These are phyloP conservation scores for Drosophila ogumai DNA, from an alignment of 1,140 invertebrate genomes.

Conservation along the genomic window DNA sequence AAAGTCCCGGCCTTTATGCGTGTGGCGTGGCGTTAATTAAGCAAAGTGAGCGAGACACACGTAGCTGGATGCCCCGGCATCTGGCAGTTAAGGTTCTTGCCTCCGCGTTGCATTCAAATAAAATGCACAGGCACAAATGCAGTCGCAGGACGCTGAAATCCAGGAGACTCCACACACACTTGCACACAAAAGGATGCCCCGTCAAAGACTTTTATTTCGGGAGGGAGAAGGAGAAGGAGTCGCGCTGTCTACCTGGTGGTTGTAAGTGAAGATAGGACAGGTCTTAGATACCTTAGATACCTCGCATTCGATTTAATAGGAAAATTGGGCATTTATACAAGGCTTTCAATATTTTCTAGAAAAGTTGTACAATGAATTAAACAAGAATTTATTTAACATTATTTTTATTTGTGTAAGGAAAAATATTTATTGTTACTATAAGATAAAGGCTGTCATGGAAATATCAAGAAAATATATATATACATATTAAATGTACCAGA, in stretches of 20 bases:
- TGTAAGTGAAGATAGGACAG: neutral
- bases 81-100: conserved; percentile 21
- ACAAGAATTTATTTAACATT: too few relatives aligned
- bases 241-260: conserved; percentile 42
- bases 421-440: too few relatives aligned
- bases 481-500: too few relatives aligned
- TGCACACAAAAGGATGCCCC: conserved; percentile 46
- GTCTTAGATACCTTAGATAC: conserved; percentile 5
- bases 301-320: neutral
- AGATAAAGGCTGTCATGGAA: too few relatives aligned
- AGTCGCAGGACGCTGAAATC: conserved; percentile 20
- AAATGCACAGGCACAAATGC: conserved; percentile 69
- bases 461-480: too few relatives aligned
- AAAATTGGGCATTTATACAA: neutral
- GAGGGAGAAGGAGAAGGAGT: conserved; percentile 14
- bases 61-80: conserved; percentile 27
- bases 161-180: conserved; percentile 52
- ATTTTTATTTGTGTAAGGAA: too few relatives aligned
- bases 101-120: conserved; percentile 67
- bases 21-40: conserved; percentile 72
- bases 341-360: too few relatives aligned
- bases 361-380: too few relatives aligned
- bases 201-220: conserved; percentile 26
- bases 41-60: conserved; percentile 81
- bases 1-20: conserved; percentile 70